A percentile compares a stretch with the other conserved stretches of the same genome.
phyloP scores from a whole-genome alignment of 2,113 vertebrate species.

The Balaeniceps rex region DNA sequence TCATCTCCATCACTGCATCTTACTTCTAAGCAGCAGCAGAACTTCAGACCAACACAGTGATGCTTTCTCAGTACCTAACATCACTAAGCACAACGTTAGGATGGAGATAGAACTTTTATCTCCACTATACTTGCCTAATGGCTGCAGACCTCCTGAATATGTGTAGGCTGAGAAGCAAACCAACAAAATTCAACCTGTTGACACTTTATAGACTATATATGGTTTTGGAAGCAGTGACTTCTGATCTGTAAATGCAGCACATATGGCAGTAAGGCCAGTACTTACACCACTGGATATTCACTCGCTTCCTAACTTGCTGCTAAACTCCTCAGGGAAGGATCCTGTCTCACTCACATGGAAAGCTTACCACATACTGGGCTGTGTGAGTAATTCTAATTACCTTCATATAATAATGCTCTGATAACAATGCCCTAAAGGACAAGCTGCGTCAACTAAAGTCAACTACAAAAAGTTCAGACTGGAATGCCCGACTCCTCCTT shows the following conservation, averaged over 20 bases:
- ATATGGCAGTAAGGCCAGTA: accelerated
- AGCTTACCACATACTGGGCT: not conserved
- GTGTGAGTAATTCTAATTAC: not conserved
- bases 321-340: not conserved
- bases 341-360: not conserved
- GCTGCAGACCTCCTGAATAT: not conserved
- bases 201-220: not conserved
- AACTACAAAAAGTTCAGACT: not conserved
- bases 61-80: not conserved
- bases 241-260: not conserved
- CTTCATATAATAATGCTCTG: not conserved
- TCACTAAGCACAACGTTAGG: not conserved
- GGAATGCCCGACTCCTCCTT: not conserved
- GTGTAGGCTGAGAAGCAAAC: not conserved
- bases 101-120: not conserved
- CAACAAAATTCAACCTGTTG: not conserved
- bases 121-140: not conserved
- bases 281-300: not conserved
- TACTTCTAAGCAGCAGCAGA: not conserved
- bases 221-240: not conserved
- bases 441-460: not conserved
- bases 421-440: conserved; percentile 8
- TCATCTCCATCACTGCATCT: not conserved
- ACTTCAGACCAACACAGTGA: not conserved
- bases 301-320: not conserved